Percentiles rank a stretch among this genome's conserved stretches.
Evolutionary conservation across 2,888 invertebrate genomes (phyloP).

Genomic region (Lepetodrilus schrolli): DNA sequence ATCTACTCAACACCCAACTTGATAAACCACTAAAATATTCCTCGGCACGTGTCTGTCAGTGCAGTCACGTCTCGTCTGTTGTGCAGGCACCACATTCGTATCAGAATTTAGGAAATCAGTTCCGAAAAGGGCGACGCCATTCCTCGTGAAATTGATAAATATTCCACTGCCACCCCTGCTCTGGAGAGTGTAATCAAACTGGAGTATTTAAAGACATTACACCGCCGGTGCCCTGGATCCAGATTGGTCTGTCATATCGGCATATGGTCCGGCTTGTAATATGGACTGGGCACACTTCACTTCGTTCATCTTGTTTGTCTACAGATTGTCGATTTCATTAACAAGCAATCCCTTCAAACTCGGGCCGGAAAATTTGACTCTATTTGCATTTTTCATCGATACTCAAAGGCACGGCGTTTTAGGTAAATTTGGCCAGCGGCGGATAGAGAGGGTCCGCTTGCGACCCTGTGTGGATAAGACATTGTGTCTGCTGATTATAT

Average conservation of each 20-base stretch:
- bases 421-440: constrained; percentile 11
- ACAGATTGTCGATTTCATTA: constrained; percentile 32
- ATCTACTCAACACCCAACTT: no score
- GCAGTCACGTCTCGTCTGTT: no score
- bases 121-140: no score
- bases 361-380: constrained; percentile 1
- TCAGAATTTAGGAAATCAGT: no score
- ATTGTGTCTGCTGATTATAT: no score
- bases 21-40: no score
- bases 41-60: no score
- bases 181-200: neutral
- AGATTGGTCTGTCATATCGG: neutral
- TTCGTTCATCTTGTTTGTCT: constrained; percentile 28
- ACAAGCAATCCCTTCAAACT: constrained; percentile 25
- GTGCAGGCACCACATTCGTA: no score
- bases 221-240: neutral
- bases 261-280: neutral
- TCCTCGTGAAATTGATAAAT: no score
- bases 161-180: no score
- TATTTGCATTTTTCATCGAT: constrained; percentile 24
- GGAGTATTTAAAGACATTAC: constrained; percentile 5
- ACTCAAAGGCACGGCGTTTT: neutral
- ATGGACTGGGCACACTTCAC: neutral
- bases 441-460: constrained; percentile 14
- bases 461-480: no score